Base-by-base conservation (phyloP, 2,888 invertebrate species). In the Thymelicus acteon region DNA sequence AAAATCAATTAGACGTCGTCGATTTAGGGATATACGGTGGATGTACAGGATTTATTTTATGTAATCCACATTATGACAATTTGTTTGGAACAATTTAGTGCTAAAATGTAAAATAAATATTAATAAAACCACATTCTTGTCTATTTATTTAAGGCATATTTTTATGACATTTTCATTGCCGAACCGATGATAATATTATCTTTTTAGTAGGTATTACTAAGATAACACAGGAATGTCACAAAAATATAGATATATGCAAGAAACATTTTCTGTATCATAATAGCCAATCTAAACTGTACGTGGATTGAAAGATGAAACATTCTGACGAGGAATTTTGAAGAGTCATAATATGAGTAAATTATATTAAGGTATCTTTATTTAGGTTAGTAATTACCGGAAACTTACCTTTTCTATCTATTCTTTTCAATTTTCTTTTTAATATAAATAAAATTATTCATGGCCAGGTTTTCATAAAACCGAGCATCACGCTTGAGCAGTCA, bases 401-500 rank as follows among this genome's bases (percentile, higher is more conserved):
- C 31, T 31, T 31, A 31, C 31, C 31, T 31, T 31, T 31, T 31
- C 31, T 31, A 31, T 31, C 3, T 31, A 39, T n/a, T 49, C 61
- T 62, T 54, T 87, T 87, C 82, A 88, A 87, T 89, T 87, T 87
- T 82, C 83, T 84, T 85, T 79, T 80, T 83, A 79, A 80, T 83
- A 82, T 79, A 78, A 85, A 82, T 83, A 85, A 88, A 75, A 89
- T 88, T 90, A 92, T 92, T 92, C 92, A 92, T 92, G 85, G 84
- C 78, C 72, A 81, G 82, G 88, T 88, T 91, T 91, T 89, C 87
- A 89, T 87, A 89, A 90, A 92, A 89, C 80, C 87, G 85, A 76
- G 74, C 88, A 82, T 88, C 82, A 87, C 90, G 91, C 89, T 88
- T 78, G 87, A 90, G 84, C 90, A 92, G 91, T 92, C 92, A 92